phyloP scores from a whole-genome alignment of 2,113 vertebrate genomes.

The Corythornis cristatus region DNA sequence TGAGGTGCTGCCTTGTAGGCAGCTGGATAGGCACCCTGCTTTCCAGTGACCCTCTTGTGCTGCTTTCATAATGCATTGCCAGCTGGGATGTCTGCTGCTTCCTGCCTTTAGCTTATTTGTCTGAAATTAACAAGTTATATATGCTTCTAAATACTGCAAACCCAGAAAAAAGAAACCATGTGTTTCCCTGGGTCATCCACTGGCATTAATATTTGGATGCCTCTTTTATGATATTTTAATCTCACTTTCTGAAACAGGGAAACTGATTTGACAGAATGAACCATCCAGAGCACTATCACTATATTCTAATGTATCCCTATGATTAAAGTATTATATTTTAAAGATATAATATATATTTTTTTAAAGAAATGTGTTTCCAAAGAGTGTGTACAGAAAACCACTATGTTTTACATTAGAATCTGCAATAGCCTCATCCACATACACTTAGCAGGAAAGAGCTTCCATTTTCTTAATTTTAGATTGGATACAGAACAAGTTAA shows the following conservation, averaged over 20 bases:
- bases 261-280: not conserved
- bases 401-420: not conserved
- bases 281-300: not conserved
- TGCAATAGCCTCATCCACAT: not conserved
- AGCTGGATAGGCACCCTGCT: not conserved
- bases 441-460: not conserved
- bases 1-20: not conserved
- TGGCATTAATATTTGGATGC: not conserved
- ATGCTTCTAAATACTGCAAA: not conserved
- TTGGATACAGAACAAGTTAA: not conserved
- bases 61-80: not conserved
- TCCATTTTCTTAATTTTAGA: not conserved
- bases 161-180: not conserved
- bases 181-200: not conserved
- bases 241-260: not conserved
- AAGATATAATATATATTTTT: not conserved
- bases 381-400: not conserved
- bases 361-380: not conserved
- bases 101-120: not conserved
- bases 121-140: not conserved
- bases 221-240: not conserved
- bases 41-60: not conserved
- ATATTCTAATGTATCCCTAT: not conserved
- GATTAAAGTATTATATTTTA: not conserved
- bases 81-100: not conserved